Evolutionary conservation across 1,140 invertebrate species (phyloP).

Genomic region (Drosophila melanica): DNA sequence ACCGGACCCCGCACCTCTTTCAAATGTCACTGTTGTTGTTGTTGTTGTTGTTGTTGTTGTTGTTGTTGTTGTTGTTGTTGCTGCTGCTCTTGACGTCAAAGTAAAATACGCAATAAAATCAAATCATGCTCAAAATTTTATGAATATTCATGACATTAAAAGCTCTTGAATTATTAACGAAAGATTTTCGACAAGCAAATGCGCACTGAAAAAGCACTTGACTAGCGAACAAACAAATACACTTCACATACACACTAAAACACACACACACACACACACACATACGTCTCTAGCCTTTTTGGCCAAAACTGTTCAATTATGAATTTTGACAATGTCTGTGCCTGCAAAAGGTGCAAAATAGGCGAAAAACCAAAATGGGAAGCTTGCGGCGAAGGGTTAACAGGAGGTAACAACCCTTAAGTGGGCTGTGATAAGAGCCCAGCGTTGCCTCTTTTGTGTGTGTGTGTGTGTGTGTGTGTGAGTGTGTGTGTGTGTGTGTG

Average conservation of each 20-base stretch:
- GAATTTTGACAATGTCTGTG: slow-evolving; percentile 78
- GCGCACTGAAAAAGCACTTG: slow-evolving; percentile 69
- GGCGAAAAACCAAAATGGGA: slow-evolving; percentile 53
- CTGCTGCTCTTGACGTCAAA: slow-evolving; percentile 40
- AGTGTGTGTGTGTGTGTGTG: slow-evolving; percentile 8
- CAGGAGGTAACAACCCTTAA: slow-evolving; percentile 50
- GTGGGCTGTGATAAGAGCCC: slow-evolving; percentile 31
- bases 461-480: slow-evolving; percentile 14
- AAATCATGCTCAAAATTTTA: slow-evolving; percentile 81
- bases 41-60: slow-evolving; percentile 27
- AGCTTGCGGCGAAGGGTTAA: neutral
- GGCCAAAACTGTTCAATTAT: slow-evolving; percentile 75
- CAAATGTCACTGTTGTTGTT: slow-evolving; percentile 17
- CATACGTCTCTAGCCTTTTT: slow-evolving; percentile 7
- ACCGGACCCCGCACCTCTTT: neutral
- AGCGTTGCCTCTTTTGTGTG: slow-evolving; percentile 14
- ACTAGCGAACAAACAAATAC: slow-evolving; percentile 33
- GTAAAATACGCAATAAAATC: slow-evolving; percentile 80
- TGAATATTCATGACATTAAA: slow-evolving; percentile 82
- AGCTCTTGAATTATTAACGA: slow-evolving; percentile 82
- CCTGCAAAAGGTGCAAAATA: slow-evolving; percentile 69
- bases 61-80: slow-evolving; percentile 27
- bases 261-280: slow-evolving; percentile 31
- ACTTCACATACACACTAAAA: slow-evolving; percentile 9
- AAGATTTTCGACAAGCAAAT: slow-evolving; percentile 77